Conservation (phyloP, 2,888 invertebrate species). For the Saturnia pavonia region DNA sequence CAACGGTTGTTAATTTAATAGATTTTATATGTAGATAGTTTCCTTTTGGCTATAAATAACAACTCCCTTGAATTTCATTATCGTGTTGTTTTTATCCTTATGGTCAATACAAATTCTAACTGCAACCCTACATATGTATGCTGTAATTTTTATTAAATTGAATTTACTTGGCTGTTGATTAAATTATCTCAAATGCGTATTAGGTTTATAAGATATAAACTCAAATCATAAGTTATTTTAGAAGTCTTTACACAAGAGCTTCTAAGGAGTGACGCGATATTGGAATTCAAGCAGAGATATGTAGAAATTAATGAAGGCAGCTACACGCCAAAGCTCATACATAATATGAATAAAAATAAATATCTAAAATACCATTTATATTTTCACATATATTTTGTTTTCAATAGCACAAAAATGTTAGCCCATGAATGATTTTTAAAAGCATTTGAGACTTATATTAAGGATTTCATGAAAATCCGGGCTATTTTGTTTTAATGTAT, state of each 20-base stretch:
- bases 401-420: not conserved
- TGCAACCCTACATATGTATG: not conserved
- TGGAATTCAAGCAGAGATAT: not conserved
- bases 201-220: too few relatives aligned
- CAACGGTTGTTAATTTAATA: not conserved
- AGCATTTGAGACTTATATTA: not conserved
- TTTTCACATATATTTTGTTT: not conserved
- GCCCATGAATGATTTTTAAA: not conserved
- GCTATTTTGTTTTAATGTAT: not conserved
- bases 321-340: conserved; percentile 9
- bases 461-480: not conserved
- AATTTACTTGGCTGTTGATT: too few relatives aligned
- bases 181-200: too few relatives aligned
- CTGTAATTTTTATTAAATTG: too few relatives aligned
- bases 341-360: conserved; percentile 1
- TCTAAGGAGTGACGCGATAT: not conserved
- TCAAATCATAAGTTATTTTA: not conserved
- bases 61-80: not conserved
- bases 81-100: not conserved
- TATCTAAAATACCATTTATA: not conserved
- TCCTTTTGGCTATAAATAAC: not conserved
- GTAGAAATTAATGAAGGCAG: conserved; percentile 11
- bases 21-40: not conserved
- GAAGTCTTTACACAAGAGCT: not conserved
- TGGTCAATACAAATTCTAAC: not conserved